These are phyloP conservation scores for Ommatoiulus sabulosus DNA, from an alignment of 2,888 invertebrate genomes.

Conservation along the genomic window DNA sequence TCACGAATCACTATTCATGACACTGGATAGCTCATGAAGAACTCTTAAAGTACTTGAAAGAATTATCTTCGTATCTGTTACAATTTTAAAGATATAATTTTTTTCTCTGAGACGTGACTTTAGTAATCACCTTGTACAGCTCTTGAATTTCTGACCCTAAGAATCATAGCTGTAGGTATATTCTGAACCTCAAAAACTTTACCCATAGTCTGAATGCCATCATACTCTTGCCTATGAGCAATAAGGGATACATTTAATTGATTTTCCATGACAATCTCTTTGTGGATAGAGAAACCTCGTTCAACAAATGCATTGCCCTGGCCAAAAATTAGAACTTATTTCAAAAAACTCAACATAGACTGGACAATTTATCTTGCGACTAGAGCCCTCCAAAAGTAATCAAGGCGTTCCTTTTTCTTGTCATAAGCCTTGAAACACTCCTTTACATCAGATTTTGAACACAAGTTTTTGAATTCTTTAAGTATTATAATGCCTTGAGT, in stretches of 20 bases:
- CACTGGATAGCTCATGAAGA: no score
- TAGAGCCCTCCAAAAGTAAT: not conserved
- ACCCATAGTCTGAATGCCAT: not conserved
- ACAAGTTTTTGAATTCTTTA: not conserved
- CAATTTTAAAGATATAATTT: no score
- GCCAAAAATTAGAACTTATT: not conserved
- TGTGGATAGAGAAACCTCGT: not conserved
- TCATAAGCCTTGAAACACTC: not conserved
- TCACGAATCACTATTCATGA: no score
- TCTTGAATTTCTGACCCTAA: slow-evolving; percentile 20
- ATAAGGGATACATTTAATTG: not conserved
- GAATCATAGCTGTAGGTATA: slow-evolving; percentile 10
- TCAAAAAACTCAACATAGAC: slow-evolving; percentile 39
- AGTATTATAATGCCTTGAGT: not conserved
- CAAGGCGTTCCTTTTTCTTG: not conserved
- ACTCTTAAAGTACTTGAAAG: no score
- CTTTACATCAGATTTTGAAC: not conserved
- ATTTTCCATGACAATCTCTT: not conserved
- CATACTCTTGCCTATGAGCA: not conserved
- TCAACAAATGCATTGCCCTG: not conserved
- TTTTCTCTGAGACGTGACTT: no score
- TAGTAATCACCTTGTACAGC: no score
- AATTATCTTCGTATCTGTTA: no score
- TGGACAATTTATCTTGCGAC: slow-evolving; percentile 57
- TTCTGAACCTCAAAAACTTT: not conserved